Conservation (phyloP, 2,797 vertebrate species). For the Pseudochirops cupreus region DNA sequence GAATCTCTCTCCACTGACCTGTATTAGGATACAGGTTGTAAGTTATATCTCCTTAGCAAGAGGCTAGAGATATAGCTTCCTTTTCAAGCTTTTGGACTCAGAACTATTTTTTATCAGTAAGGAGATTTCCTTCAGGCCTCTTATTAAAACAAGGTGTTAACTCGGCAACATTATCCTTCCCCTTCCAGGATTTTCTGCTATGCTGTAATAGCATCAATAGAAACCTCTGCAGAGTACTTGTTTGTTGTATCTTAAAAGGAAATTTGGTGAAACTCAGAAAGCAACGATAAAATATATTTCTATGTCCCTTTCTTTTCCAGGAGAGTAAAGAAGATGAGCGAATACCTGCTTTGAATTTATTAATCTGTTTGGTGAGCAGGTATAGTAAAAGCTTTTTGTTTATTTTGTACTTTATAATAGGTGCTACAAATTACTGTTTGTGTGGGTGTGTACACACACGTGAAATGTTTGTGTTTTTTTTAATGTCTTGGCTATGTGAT, state of each 20-base stretch:
- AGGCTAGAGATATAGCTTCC: conserved; percentile 15
- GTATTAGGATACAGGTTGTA: conserved; percentile 7
- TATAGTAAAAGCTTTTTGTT: conserved; percentile 75
- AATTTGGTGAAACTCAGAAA: conserved; percentile 28
- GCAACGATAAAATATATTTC: neutral
- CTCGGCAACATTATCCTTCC: conserved; percentile 8
- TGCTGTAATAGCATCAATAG: conserved; percentile 8
- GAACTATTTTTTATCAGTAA: neutral
- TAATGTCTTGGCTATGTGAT: neutral
- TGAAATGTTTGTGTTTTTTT: neutral
- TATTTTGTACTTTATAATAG: neutral
- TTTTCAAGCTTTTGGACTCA: neutral
- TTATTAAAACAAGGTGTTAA: neutral
- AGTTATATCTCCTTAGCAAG: neutral
- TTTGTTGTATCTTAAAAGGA: conserved; percentile 43
- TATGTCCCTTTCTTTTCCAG: conserved; percentile 82
- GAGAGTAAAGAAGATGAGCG: conserved; percentile 92
- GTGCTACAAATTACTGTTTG: neutral
- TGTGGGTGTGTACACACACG: neutral
- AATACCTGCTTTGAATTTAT: conserved; percentile 94
- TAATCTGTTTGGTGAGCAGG: conserved; percentile 99
- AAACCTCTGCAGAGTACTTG: conserved; percentile 15
- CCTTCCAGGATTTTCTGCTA: neutral
- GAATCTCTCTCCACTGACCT: neutral
- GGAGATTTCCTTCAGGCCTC: neutral